Conservation (phyloP, 2,797 vertebrate species). For the Anguilla obscura region DNA sequence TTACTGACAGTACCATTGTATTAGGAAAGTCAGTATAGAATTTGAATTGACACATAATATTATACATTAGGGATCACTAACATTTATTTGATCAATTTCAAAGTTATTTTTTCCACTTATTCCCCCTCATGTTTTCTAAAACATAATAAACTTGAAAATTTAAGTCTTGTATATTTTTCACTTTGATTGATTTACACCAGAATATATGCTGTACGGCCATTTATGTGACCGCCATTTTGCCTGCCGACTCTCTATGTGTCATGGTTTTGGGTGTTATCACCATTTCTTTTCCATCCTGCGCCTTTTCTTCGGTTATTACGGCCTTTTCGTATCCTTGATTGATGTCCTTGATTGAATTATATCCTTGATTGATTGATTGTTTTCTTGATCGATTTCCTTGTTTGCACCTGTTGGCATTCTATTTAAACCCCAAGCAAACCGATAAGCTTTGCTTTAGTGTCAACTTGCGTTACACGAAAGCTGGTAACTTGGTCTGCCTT, state of each 20-base stretch:
- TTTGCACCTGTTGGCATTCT: too few relatives aligned
- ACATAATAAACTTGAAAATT: conserved; percentile 61
- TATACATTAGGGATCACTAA: conserved; percentile 17
- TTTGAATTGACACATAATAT: conserved; percentile 41
- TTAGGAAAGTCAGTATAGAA: neutral
- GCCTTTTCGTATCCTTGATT: too few relatives aligned
- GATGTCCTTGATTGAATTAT: too few relatives aligned
- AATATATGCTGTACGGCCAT: neutral
- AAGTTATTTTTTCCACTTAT: conserved; percentile 8
- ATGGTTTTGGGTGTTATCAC: neutral
- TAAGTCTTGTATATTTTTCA: neutral
- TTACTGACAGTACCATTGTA: neutral
- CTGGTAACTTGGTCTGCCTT: too few relatives aligned
- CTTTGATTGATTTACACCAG: neutral
- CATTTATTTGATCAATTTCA: conserved; percentile 7
- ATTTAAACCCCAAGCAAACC: too few relatives aligned
- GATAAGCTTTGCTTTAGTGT: too few relatives aligned
- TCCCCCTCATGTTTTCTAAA: conserved; percentile 41
- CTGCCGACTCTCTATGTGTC: neutral
- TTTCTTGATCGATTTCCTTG: too few relatives aligned
- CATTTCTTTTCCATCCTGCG: too few relatives aligned
- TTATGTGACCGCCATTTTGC: neutral
- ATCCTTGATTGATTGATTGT: too few relatives aligned
- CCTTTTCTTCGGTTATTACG: too few relatives aligned
- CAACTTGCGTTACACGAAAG: too few relatives aligned